A percentile compares a stretch with the other conserved stretches of the same genome.
Conservation (phyloP, 1,140 invertebrate species). For the Prorops nasuta region DNA sequence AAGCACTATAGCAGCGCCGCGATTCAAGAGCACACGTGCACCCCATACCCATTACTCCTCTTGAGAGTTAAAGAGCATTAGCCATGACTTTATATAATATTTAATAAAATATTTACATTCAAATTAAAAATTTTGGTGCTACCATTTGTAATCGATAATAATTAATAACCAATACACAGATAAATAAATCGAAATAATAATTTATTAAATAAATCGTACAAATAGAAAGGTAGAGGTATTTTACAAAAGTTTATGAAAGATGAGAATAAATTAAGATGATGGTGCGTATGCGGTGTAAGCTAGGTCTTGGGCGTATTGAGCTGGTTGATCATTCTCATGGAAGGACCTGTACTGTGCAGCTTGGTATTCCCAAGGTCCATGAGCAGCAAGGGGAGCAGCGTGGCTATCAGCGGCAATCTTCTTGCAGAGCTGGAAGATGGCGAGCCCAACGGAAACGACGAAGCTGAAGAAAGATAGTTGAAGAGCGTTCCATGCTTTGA, state of each 20-base stretch:
- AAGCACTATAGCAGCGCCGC: no score
- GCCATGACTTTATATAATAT: no score
- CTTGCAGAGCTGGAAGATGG: slow-evolving; percentile 84
- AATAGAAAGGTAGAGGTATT: slow-evolving; percentile 41
- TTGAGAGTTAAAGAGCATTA: no score
- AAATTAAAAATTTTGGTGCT: no score
- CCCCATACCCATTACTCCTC: no score
- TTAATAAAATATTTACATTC: no score
- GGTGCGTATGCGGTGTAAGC: slow-evolving; percentile 74
- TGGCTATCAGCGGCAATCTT: slow-evolving; percentile 76
- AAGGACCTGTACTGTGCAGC: slow-evolving; percentile 60
- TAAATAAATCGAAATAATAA: slow-evolving; percentile 35
- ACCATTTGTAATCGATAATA: no score
- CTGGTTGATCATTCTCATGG: slow-evolving; percentile 54
- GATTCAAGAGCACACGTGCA: no score
- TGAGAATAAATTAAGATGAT: slow-evolving; percentile 21
- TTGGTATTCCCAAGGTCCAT: slow-evolving; percentile 72
- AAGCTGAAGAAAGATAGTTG: slow-evolving; percentile 86
- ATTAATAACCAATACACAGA: no score
- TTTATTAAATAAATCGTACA: slow-evolving; percentile 50
- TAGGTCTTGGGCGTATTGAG: slow-evolving; percentile 63
- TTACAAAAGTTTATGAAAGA: slow-evolving; percentile 42
- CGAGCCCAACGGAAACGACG: slow-evolving; percentile 76
- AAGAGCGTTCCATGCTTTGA: slow-evolving; percentile 84
- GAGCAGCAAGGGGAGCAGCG: slow-evolving; percentile 65